phyloP scores from a whole-genome alignment of 2,888 invertebrate species.

The Leucoma salicis region DNA sequence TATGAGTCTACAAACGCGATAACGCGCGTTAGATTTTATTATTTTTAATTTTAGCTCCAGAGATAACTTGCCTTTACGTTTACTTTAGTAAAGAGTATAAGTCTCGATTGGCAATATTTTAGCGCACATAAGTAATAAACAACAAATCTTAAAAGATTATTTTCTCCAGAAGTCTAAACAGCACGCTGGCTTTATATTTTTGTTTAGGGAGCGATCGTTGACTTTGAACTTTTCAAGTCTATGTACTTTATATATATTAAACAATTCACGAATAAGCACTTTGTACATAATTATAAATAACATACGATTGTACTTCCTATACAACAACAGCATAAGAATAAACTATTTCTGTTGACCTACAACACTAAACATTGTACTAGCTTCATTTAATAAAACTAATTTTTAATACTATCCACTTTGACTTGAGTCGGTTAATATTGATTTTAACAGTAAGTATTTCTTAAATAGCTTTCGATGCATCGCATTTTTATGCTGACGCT shows the following conservation, averaged over 20 bases:
- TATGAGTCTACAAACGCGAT: too few species aligned
- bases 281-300: constrained; percentile 13
- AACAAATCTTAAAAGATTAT: too few species aligned
- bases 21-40: too few species aligned
- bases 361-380: constrained; percentile 24
- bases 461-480: neutral
- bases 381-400: neutral
- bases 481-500: neutral
- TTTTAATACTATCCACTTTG: neutral
- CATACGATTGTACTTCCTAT: constrained; percentile 22
- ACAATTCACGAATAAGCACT: constrained; percentile 11
- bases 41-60: too few species aligned
- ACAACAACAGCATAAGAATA: constrained; percentile 13
- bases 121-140: too few species aligned
- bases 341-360: constrained; percentile 15
- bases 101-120: too few species aligned
- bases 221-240: neutral
- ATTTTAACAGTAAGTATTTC: neutral
- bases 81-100: too few species aligned
- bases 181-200: too few species aligned
- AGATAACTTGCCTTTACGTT: too few species aligned
- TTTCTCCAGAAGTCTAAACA: too few species aligned
- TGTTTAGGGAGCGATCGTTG: neutral
- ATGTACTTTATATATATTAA: constrained; percentile 9
- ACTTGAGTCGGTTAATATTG: neutral